Evolutionary conservation across 2,888 invertebrate genomes (phyloP), one percentile per base, ranked within the genome.

Genomic region (Mimumesa dahlbomi): DNA sequence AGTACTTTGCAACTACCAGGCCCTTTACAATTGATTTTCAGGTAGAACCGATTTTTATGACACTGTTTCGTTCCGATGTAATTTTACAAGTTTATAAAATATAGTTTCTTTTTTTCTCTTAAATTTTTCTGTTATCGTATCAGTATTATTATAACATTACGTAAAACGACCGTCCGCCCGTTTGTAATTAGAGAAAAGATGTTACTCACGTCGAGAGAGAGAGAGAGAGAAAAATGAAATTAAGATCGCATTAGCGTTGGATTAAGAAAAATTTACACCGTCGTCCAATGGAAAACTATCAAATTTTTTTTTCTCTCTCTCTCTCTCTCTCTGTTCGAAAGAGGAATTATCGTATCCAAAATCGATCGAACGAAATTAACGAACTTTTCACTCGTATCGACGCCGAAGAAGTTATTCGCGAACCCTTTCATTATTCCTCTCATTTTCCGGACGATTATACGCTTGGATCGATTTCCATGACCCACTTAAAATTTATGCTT

Each of bases 391-490:
- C 7, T 21, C 18, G 40, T 19, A 29, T 42, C 29, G 22, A 29
- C 21, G 19, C 50, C 16, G 18, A 50, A 29, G 54, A 38, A 25
- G 50, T 29, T 25, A 48, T 25, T 34, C 49, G 36, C 11, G 69
- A 46, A 61, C 38, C 50, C 52, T 71, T 52, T 52, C 68, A 31
- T 67, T 62, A 34, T 50, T 22, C 31, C 68, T 6, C 52, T 59
- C 61, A 36, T 59, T 61, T 56, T 36, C 59, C 61, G 13, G 25
- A 1, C 46, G 69, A 56, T 68, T 61, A 61, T 68, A 56, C 68
- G 64, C 34, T n/a, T 19, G 54, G 53, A 67, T 73, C 63, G 54
- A 65, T 65, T 52, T 34, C 57, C 61, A 14, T 62, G 75, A 54
- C 49, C 71, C 40, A 58, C 53, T 70, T 74, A 29, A 64, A 57